These are phyloP conservation scores for Sialis fuliginosa DNA, from an alignment of 2,888 invertebrate species.

Conservation along the genomic window DNA sequence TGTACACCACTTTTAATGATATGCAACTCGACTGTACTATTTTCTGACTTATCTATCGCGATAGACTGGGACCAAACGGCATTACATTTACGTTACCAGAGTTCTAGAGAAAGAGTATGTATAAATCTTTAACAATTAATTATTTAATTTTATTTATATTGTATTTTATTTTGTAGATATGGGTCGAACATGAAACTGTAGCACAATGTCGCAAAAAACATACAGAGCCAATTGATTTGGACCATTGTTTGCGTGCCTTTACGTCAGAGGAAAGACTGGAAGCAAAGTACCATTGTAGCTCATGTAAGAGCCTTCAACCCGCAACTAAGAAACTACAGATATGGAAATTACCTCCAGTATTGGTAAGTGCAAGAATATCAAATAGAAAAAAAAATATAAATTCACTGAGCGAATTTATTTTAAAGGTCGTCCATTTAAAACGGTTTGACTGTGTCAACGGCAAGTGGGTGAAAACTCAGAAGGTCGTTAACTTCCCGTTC, in stretches of 20 bases:
- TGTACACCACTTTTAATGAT: constrained; percentile 30
- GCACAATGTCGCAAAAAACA: constrained; percentile 48
- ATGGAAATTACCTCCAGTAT: constrained; percentile 76
- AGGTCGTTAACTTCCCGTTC: constrained; percentile 78
- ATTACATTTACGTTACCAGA: constrained; percentile 74
- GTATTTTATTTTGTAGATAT: constrained; percentile 31
- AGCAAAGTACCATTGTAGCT: constrained; percentile 70
- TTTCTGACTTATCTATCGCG: constrained; percentile 37
- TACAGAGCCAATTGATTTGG: constrained; percentile 68
- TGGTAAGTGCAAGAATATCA: constrained; percentile 32
- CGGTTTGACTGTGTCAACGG: constrained; percentile 80
- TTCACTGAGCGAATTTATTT: not conserved
- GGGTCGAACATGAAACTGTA: constrained; percentile 60
- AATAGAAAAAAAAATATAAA: not conserved
- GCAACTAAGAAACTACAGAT: constrained; percentile 84
- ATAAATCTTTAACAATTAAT: not conserved
- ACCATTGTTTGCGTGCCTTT: constrained; percentile 73
- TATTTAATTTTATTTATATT: not conserved
- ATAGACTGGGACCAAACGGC: constrained; percentile 94
- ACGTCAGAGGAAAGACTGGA: constrained; percentile 75
- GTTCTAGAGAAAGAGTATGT: constrained; percentile 49
- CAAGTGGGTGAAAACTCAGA: constrained; percentile 89
- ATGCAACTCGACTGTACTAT: constrained; percentile 14
- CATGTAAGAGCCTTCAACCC: constrained; percentile 65
- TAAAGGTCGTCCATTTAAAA: constrained; percentile 56